phyloP scores from a whole-genome alignment of 2,113 vertebrate genomes.

The Vimba vimba region DNA sequence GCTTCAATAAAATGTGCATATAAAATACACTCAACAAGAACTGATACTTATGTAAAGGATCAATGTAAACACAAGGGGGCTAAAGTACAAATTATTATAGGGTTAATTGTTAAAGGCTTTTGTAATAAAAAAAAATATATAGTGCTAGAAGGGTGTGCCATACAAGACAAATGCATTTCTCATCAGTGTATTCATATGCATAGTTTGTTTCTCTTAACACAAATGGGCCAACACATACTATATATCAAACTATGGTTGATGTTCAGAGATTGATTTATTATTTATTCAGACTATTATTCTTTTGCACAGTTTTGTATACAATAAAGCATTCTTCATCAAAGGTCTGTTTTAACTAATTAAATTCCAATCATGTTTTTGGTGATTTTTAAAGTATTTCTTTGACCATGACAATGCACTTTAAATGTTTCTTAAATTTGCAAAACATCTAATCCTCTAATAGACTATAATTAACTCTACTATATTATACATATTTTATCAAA shows the following conservation, averaged over 20 bases:
- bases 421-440: background rate
- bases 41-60: background rate
- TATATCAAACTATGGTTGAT: background rate
- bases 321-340: constrained; percentile 5
- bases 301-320: constrained; percentile 18
- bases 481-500: background rate
- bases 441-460: background rate
- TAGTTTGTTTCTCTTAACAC: background rate
- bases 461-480: background rate
- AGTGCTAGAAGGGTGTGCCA: background rate
- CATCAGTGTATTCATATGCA: background rate
- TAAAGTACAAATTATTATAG: background rate
- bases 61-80: background rate
- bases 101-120: background rate
- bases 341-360: background rate
- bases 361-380: background rate
- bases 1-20: background rate
- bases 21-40: background rate
- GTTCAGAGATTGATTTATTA: background rate
- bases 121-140: background rate
- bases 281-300: constrained; percentile 7
- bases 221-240: background rate
- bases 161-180: background rate
- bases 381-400: background rate
- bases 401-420: background rate